These are phyloP conservation scores for Andrena flavipes DNA, from an alignment of 2,888 invertebrate genomes.

Conservation along the genomic window DNA sequence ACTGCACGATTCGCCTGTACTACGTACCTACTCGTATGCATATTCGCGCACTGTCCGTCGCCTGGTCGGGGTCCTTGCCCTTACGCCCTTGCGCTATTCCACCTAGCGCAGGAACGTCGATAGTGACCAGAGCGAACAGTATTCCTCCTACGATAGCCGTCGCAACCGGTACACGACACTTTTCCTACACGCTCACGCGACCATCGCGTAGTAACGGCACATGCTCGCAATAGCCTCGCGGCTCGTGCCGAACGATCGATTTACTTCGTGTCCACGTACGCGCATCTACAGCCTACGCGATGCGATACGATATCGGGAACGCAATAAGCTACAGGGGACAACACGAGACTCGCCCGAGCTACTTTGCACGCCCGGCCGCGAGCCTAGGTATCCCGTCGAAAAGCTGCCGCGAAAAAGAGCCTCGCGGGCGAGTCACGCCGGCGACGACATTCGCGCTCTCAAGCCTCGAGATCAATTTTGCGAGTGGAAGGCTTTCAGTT, in stretches of 20 bases:
- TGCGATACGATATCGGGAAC: background rate
- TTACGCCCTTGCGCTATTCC: slow-evolving; percentile 69
- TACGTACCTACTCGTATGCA: too few species aligned
- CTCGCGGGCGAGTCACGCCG: background rate
- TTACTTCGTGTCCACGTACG: slow-evolving; percentile 2
- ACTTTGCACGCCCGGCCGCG: too few species aligned
- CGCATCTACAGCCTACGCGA: background rate
- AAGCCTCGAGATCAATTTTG: background rate
- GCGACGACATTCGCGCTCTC: background rate
- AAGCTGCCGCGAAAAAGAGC: background rate
- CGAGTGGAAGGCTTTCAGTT: background rate
- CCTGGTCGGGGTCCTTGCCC: slow-evolving; percentile 80
- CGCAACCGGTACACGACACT: background rate
- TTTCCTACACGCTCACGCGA: slow-evolving; percentile 1
- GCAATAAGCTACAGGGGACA: background rate
- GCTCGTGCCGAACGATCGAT: slow-evolving; percentile 51
- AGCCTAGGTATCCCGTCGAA: background rate
- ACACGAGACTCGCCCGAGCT: background rate
- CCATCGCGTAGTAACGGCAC: slow-evolving; percentile 39
- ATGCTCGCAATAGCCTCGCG: slow-evolving; percentile 17
- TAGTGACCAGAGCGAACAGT: slow-evolving; percentile 68
- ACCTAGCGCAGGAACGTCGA: slow-evolving; percentile 80
- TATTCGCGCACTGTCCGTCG: slow-evolving; percentile 48
- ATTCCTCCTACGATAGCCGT: background rate
- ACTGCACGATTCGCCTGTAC: background rate